A percentile compares a stretch with the other conserved stretches of the same genome.
Conservation (phyloP, 2,888 invertebrate species). For the Onthophagus sagittarius region DNA sequence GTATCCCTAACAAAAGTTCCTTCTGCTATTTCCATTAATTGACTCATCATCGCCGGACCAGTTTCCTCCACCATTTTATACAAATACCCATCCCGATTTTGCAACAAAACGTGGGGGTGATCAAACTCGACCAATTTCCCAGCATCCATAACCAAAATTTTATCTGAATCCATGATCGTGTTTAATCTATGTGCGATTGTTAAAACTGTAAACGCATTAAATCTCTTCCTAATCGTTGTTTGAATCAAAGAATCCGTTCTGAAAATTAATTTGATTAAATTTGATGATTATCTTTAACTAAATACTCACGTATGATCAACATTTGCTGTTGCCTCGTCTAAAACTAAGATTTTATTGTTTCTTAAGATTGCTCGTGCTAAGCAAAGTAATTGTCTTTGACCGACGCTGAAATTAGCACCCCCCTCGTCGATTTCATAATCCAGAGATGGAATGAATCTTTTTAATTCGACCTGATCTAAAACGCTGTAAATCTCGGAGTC, state of each 20-base stretch:
- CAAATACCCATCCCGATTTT: constrained; percentile 38
- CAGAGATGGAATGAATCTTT: constrained; percentile 58
- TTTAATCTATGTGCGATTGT: constrained; percentile 80
- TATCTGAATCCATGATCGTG: constrained; percentile 81
- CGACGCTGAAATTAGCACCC: constrained; percentile 67
- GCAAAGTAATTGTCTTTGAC: constrained; percentile 29
- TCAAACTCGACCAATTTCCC: constrained; percentile 54
- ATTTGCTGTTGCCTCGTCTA: constrained; percentile 84
- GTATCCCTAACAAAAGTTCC: constrained; percentile 19
- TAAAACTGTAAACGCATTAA: constrained; percentile 71
- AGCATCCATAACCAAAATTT: constrained; percentile 58
- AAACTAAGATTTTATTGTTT: constrained; percentile 67
- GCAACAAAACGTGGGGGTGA: constrained; percentile 47
- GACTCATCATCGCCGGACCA: constrained; percentile 35
- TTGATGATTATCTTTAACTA: neutral
- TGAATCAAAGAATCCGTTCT: constrained; percentile 71
- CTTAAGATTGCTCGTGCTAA: constrained; percentile 57
- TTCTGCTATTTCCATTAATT: constrained; percentile 29
- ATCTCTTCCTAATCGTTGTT: constrained; percentile 68
- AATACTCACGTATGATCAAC: constrained; percentile 57
- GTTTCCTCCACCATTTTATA: constrained; percentile 42
- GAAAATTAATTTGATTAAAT: constrained; percentile 11
- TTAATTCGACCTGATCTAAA: constrained; percentile 69
- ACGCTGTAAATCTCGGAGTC: constrained; percentile 64
- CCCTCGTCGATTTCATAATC: constrained; percentile 64